phyloP scores from a whole-genome alignment of 2,797 vertebrate species.

The Melanotaenia pygmaea region DNA sequence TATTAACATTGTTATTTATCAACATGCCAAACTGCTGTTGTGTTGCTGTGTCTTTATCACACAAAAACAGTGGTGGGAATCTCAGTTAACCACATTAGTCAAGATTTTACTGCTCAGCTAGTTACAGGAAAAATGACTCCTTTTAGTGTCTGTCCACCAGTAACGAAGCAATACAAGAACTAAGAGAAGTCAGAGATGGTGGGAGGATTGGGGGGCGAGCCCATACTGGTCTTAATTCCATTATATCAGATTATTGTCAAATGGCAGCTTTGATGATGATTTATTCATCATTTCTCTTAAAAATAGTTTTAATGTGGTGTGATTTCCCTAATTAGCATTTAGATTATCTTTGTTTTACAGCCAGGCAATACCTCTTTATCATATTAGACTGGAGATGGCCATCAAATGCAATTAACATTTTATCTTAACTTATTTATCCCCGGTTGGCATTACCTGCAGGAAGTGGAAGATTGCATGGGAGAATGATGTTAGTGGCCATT shows the following conservation, averaged over 20 bases:
- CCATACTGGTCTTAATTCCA: conserved; percentile 58
- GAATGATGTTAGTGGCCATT: conserved; percentile 86
- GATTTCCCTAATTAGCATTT: conserved; percentile 87
- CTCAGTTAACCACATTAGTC: conserved; percentile 73
- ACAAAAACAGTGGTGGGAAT: conserved; percentile 60
- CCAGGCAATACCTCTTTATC: conserved; percentile 83
- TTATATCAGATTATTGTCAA: conserved; percentile 72
- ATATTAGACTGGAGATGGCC: conserved; percentile 85
- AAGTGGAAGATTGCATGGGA: conserved; percentile 83
- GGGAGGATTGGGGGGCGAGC: conserved; percentile 29
- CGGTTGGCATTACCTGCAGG: conserved; percentile 82
- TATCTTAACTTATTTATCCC: conserved; percentile 86
- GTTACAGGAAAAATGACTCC: conserved; percentile 22
- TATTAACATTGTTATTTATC: conserved; percentile 47
- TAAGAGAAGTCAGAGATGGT: conserved; percentile 47
- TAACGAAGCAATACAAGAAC: conserved; percentile 21
- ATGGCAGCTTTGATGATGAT: conserved; percentile 79
- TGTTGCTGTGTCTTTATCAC: conserved; percentile 57
- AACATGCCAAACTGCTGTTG: conserved; percentile 42
- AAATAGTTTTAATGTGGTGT: conserved; percentile 80
- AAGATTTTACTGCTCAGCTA: conserved; percentile 47
- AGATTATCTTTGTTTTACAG: conserved; percentile 84
- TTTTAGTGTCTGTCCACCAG: conserved; percentile 18
- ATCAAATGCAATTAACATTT: conserved; percentile 89
- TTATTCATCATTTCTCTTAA: conserved; percentile 82